phyloP scores from a whole-genome alignment of 2,797 vertebrate species.

The Sciaenops ocellatus region DNA sequence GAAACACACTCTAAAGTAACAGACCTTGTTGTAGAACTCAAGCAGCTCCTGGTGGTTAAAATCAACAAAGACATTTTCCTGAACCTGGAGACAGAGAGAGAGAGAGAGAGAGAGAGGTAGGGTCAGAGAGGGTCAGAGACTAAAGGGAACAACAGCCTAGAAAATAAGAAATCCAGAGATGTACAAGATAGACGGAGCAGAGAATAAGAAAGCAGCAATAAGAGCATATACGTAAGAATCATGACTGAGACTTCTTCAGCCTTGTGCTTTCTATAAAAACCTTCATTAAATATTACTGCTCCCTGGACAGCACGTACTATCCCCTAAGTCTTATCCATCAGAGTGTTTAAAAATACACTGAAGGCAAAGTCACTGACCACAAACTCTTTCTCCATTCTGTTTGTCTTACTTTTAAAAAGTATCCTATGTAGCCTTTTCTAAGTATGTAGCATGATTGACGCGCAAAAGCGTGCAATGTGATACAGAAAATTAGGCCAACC shows the following conservation, averaged over 20 bases:
- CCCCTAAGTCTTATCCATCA: constrained; percentile 67
- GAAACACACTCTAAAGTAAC: constrained; percentile 38
- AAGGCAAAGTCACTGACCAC: constrained; percentile 34
- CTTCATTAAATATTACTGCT: constrained; percentile 79
- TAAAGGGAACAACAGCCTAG: constrained; percentile 12
- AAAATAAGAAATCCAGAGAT: constrained; percentile 13
- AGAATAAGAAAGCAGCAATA: constrained; percentile 23
- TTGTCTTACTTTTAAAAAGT: constrained; percentile 15
- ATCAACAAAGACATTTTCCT: constrained; percentile 93
- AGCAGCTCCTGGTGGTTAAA: constrained; percentile 95
- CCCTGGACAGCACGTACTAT: constrained; percentile 49
- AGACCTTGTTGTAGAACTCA: constrained; percentile 97
- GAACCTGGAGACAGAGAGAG: constrained; percentile 75
- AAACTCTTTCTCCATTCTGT: neutral
- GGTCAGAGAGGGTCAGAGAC: neutral
- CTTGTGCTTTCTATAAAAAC: constrained; percentile 76
- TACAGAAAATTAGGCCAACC: neutral
- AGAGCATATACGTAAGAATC: constrained; percentile 39
- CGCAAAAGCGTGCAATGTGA: neutral
- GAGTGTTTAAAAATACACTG: constrained; percentile 71
- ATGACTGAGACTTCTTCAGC: constrained; percentile 34
- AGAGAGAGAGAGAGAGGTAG: neutral
- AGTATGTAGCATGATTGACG: neutral
- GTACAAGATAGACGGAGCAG: constrained; percentile 12
- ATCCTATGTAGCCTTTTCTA: neutral